Evolutionary conservation across 2,113 vertebrate genomes (phyloP).

Genomic region (Uropsilus gracilis): DNA sequence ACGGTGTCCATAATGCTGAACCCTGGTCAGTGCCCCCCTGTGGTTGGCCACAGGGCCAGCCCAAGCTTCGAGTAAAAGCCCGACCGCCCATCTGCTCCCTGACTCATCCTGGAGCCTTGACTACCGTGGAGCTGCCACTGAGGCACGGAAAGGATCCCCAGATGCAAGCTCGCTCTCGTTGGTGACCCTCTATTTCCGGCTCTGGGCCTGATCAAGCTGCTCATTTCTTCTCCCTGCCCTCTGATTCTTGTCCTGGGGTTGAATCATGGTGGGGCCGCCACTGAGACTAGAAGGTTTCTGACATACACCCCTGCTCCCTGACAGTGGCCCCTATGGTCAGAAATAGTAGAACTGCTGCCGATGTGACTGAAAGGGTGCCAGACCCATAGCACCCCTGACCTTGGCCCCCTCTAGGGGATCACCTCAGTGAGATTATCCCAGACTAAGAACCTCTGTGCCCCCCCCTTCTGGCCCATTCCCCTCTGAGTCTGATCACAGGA

Average conservation of each 20-base stretch:
- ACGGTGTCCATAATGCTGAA: neutral
- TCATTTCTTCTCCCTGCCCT: neutral
- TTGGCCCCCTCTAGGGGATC: neutral
- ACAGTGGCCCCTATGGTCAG: neutral
- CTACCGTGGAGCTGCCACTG: neutral
- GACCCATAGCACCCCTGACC: neutral
- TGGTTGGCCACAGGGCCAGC: neutral
- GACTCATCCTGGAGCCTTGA: neutral
- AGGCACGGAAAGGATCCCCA: neutral
- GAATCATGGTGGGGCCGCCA: constrained; percentile 90
- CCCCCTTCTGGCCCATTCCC: neutral
- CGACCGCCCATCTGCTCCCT: neutral
- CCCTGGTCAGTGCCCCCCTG: neutral
- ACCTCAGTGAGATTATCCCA: neutral
- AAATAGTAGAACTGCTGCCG: constrained; percentile 84
- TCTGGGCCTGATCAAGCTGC: neutral
- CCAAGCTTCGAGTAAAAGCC: neutral
- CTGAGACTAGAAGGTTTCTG: constrained; percentile 86
- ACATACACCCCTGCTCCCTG: neutral
- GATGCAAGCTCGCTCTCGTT: neutral
- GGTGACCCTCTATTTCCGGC: neutral
- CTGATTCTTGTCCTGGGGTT: neutral
- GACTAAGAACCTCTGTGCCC: neutral
- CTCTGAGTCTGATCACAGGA: neutral
- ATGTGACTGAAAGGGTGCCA: neutral